Evolutionary conservation across 2,113 vertebrate genomes (phyloP), one percentile per base, ranked within the genome.

Genomic region (Garra rufa): DNA sequence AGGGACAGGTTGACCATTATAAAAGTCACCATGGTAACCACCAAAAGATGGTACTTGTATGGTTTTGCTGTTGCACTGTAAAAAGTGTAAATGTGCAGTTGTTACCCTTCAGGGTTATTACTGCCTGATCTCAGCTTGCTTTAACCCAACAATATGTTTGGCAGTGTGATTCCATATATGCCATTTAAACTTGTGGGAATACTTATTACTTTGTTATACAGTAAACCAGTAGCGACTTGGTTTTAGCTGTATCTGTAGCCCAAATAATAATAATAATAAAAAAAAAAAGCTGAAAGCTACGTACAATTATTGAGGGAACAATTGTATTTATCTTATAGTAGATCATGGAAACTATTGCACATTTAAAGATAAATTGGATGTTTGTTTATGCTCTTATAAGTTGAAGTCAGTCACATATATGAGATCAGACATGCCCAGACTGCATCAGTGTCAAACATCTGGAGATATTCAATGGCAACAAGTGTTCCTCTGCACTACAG

Each of bases 1-100:
- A 71, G 38, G 21, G 69, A 44, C 38, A 1, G 48, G 69, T 13
- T 21, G 28, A 30, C 17, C 5, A 6, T 21, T 78, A 24, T 59
- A 26, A 9, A 59, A 43, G 55, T 41, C 19, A 61, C 55, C 34
- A 59, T 78, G 34, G 76, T 78, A 59, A 78, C 76, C 52, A 76
- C 0, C 2, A 15, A 44, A 73, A 73, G 34, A 70, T 69, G 34
- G 65, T 69, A 38, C 65, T 69, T 41, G 17, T 13, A n/a, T 38
- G 38, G 38, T n/a, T 67, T 3, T 21, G 10, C 21, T 69, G 65
- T 41, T 10, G 21, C 19, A 71, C 9, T 43, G 9, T 70, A 41
- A 41, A 50, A 44, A 50, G 17, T 30, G 46, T 9, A 75, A 50
- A 2, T 50, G 44, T 75, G 71, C 71, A 50, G 48, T 6, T 50